A percentile compares a stretch with the other conserved stretches of the same genome.
phyloP scores from a whole-genome alignment of 2,113 vertebrate species.

The Periophthalmodon schlosseri region DNA sequence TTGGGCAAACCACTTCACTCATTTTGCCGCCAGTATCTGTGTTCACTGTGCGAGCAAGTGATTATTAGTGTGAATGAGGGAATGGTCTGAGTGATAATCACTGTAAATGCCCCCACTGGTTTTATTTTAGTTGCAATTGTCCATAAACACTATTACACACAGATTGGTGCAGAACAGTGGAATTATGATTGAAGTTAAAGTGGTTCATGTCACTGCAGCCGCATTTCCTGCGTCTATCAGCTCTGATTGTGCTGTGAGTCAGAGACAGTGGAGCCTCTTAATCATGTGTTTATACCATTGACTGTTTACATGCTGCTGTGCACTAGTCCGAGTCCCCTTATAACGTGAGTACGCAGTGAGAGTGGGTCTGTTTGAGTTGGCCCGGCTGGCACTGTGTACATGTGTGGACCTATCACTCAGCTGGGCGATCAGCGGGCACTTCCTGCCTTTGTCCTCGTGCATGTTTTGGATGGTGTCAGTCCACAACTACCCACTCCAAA shows the following conservation, averaged over 20 bases:
- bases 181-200: no score
- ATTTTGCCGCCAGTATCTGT: no score
- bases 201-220: no score
- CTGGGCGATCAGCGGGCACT: slow-evolving; percentile 68
- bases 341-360: slow-evolving; percentile 50
- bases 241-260: slow-evolving; percentile 18
- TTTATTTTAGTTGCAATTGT: no score
- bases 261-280: slow-evolving; percentile 10
- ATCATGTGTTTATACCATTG: slow-evolving; percentile 35
- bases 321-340: slow-evolving; percentile 2
- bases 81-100: neutral
- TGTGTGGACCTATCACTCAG: slow-evolving; percentile 64
- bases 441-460: slow-evolving; percentile 71
- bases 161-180: no score
- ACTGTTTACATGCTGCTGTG: neutral
- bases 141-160: no score
- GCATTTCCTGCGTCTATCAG: neutral
- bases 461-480: slow-evolving; percentile 55
- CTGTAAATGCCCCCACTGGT: no score
- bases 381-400: slow-evolving; percentile 8
- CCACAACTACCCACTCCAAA: slow-evolving; percentile 36
- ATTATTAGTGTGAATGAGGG: neutral
- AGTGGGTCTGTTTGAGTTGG: slow-evolving; percentile 69
- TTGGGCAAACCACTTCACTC: no score
- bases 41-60: neutral